phyloP scores from a whole-genome alignment of 2,888 invertebrate genomes.

The Tridacna crocea region DNA sequence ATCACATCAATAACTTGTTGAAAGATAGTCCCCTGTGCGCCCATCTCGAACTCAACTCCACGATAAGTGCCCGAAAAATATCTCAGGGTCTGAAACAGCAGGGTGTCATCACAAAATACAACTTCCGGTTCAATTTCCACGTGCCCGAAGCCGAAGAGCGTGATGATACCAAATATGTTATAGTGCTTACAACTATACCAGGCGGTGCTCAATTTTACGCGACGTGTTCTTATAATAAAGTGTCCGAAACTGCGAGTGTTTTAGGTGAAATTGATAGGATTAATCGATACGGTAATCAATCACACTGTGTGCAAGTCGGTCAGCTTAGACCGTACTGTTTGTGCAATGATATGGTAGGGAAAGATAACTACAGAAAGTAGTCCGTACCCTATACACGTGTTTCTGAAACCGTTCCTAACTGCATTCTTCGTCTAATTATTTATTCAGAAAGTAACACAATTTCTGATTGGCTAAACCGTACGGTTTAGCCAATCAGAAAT shows the following conservation, averaged over 20 bases:
- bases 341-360: conserved; percentile 44
- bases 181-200: conserved; percentile 54
- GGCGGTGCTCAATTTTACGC: conserved; percentile 58
- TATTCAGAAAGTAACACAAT: too few relatives aligned
- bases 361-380: conserved; percentile 1
- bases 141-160: conserved; percentile 87
- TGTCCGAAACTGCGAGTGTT: conserved; percentile 15
- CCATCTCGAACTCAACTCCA: conserved; percentile 83
- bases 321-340: conserved; percentile 51
- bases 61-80: conserved; percentile 28
- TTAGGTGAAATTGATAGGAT: conserved; percentile 40
- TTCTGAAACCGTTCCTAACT: too few relatives aligned
- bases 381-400: too few relatives aligned
- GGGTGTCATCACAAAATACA: conserved; percentile 30
- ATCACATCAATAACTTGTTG: conserved; percentile 45
- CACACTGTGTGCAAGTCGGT: conserved; percentile 47
- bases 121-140: conserved; percentile 86
- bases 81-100: conserved; percentile 29
- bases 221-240: conserved; percentile 36
- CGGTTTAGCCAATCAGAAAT: too few relatives aligned
- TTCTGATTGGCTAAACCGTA: too few relatives aligned
- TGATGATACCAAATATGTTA: conserved; percentile 38
- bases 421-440: too few relatives aligned
- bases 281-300: conserved; percentile 62
- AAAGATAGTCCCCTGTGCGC: conserved; percentile 87